Evolutionary conservation across 2,797 vertebrate genomes (phyloP).

Genomic region (Pseudomugil gertrudae): DNA sequence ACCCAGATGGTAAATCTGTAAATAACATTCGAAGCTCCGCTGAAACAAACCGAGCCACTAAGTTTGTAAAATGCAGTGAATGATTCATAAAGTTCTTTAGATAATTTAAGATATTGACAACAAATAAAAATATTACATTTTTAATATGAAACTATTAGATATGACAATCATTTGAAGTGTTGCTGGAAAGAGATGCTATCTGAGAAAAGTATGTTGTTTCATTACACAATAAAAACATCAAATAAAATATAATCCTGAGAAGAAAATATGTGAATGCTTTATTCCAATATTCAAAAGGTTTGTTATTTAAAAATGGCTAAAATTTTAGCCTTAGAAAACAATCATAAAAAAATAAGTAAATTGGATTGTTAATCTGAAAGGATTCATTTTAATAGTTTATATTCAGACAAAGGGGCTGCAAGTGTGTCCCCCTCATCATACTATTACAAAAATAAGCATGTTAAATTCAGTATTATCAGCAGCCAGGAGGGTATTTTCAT

Average conservation of each 20-base stretch:
- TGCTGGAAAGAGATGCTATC: not conserved
- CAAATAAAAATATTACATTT: not conserved
- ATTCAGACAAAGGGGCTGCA: not conserved
- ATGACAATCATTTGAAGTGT: not conserved
- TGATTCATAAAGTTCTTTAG: not conserved
- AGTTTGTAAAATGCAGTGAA: not conserved
- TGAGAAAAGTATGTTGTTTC: not conserved
- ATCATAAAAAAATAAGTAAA: not conserved
- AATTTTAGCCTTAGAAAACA: not conserved
- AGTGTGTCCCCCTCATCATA: not conserved
- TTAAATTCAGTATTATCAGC: not conserved
- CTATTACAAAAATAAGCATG: not conserved
- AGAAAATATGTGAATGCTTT: no score
- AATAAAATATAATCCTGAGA: not conserved
- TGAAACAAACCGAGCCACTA: conserved; percentile 10
- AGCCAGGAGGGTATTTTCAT: not conserved
- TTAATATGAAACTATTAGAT: not conserved
- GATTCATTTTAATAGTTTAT: not conserved
- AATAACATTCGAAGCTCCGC: conserved; percentile 8
- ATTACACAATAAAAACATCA: not conserved
- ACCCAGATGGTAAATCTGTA: conserved; percentile 48
- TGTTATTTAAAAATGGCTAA: conserved; percentile 11
- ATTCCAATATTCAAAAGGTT: not conserved
- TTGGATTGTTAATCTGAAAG: conserved; percentile 2
- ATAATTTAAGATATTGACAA: not conserved